Conservation (phyloP, 2,888 invertebrate genomes). For the Epirrhoe alternata region DNA sequence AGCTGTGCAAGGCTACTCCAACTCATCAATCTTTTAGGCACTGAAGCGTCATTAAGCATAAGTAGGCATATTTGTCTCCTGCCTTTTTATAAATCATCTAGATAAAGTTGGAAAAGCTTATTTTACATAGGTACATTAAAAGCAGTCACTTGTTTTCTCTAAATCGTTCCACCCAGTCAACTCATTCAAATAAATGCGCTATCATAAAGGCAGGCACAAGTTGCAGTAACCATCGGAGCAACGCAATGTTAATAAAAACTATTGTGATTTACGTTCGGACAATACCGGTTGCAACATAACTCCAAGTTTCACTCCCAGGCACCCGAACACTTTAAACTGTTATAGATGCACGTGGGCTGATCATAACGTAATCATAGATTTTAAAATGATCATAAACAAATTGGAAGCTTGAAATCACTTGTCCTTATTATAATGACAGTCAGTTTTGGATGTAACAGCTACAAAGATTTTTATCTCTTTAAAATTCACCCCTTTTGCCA, state of each 20-base stretch:
- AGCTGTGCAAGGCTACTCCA: no score
- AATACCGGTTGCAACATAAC: conserved; percentile 21
- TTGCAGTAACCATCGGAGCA: conserved; percentile 15
- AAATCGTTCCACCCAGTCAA: not conserved
- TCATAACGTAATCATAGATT: conserved; percentile 30
- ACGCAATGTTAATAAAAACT: conserved; percentile 22
- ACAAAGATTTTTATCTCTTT: no score
- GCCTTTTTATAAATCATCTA: no score
- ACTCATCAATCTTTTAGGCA: no score
- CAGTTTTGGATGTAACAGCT: no score
- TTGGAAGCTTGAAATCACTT: conserved; percentile 19
- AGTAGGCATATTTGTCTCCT: no score
- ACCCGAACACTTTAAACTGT: conserved; percentile 34
- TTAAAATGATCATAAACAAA: conserved; percentile 34
- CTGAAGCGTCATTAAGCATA: no score
- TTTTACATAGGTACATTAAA: no score
- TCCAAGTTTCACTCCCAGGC: conserved; percentile 36
- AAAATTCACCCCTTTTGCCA: no score
- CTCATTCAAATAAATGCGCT: not conserved
- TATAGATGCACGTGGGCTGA: conserved; percentile 22
- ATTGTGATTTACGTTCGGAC: conserved; percentile 21
- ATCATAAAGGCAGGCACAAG: not conserved
- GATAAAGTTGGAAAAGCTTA: no score
- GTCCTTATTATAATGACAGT: not conserved
- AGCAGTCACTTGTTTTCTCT: not conserved